phyloP scores from a whole-genome alignment of 2,888 invertebrate species.

The Nomada ferruginata region DNA sequence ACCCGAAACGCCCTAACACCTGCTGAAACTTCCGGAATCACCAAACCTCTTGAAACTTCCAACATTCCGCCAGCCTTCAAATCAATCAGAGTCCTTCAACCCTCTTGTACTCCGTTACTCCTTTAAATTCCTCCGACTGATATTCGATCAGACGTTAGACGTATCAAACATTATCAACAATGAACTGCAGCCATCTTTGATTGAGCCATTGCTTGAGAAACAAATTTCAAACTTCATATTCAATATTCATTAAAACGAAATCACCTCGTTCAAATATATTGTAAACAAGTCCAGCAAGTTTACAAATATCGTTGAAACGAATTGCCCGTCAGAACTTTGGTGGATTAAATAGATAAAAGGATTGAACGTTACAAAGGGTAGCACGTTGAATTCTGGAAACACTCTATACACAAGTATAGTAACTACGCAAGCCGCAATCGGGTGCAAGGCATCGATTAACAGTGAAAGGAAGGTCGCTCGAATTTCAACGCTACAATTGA shows the following conservation, averaged over 20 bases:
- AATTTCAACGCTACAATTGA: constrained; percentile 17
- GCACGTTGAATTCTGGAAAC: background rate
- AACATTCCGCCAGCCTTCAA: constrained; percentile 22
- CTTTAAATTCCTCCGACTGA: constrained; percentile 1
- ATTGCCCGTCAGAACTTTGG: too few species aligned
- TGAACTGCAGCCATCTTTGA: too few species aligned
- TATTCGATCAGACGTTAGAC: too few species aligned
- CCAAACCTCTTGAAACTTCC: constrained; percentile 28
- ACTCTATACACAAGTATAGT: background rate
- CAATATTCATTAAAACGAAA: too few species aligned
- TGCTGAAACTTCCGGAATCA: constrained; percentile 27
- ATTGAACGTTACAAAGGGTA: background rate
- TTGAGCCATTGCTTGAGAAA: too few species aligned
- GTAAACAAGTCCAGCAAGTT: too few species aligned
- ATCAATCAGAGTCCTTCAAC: constrained; percentile 25
- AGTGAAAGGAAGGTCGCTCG: constrained; percentile 28
- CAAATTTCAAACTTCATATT: too few species aligned
- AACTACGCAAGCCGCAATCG: constrained; percentile 25
- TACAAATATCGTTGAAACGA: too few species aligned
- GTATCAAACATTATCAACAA: too few species aligned
- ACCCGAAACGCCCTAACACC: constrained; percentile 7
- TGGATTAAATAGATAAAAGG: background rate
- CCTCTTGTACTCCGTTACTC: background rate
- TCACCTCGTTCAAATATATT: too few species aligned
- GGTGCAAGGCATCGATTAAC: constrained; percentile 33